phyloP scores from a whole-genome alignment of 2,797 vertebrate species.

The Gila robusta region DNA sequence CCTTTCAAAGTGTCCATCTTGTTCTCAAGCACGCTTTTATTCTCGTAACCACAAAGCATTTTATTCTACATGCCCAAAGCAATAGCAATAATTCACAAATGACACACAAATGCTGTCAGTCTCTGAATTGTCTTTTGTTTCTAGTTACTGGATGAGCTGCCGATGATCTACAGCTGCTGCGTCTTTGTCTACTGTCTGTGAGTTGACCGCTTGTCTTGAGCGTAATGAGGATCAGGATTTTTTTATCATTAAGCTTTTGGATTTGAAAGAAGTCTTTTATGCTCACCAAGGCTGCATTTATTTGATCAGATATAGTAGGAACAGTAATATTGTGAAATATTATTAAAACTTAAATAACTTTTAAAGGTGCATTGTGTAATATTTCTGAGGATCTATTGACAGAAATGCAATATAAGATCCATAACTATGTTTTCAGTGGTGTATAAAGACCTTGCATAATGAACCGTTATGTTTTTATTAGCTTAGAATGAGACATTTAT shows the following conservation, averaged over 20 bases:
- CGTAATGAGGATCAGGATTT: not conserved
- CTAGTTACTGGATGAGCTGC: slow-evolving; percentile 96
- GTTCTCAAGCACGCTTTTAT: not conserved
- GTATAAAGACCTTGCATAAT: no score
- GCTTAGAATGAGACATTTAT: no score
- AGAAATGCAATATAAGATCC: no score
- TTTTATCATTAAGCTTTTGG: not conserved
- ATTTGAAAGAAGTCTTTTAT: not conserved
- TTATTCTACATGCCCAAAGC: not conserved
- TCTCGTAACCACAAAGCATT: not conserved
- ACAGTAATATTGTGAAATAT: not conserved
- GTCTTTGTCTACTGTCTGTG: slow-evolving; percentile 98
- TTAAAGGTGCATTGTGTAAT: no score
- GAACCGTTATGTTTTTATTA: no score
- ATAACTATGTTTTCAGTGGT: no score
- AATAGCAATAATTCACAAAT: not conserved
- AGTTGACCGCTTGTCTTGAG: slow-evolving; percentile 73
- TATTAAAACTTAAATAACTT: not conserved
- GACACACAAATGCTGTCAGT: not conserved
- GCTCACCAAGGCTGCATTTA: not conserved
- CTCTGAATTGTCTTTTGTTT: slow-evolving; percentile 66
- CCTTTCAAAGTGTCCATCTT: not conserved
- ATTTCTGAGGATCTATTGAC: no score
- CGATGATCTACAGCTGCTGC: slow-evolving; percentile 99
- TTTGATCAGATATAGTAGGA: not conserved